Percentiles rank a stretch among this genome's conserved stretches.
Conservation (phyloP, 1,140 invertebrate genomes). For the Trachelipus rathkii region DNA sequence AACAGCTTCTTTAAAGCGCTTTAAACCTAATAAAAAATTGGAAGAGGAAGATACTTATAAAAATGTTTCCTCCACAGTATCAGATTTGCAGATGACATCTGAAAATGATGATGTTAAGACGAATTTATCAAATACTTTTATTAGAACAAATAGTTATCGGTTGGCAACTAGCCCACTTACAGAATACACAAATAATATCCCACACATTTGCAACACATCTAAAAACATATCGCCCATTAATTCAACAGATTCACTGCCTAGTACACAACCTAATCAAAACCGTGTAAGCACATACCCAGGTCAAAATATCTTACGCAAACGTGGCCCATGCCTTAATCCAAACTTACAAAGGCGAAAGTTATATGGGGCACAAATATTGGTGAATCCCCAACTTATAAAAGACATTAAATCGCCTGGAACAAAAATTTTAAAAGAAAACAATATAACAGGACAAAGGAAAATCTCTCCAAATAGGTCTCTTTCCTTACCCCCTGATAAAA, state of each 20-base stretch:
- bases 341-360: constrained; percentile 32
- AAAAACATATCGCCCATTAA: no score
- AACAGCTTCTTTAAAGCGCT: not conserved
- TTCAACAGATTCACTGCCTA: no score
- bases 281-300: not conserved
- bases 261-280: no score
- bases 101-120: not conserved
- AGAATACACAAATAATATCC: constrained; percentile 38
- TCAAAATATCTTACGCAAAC: constrained; percentile 2
- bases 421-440: constrained; percentile 32
- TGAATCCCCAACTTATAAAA: constrained; percentile 33
- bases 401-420: constrained; percentile 32
- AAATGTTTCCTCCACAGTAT: not conserved
- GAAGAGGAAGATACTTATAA: not conserved
- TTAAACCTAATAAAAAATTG: not conserved
- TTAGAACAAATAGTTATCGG: constrained; percentile 40
- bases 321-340: constrained; percentile 32
- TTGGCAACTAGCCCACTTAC: constrained; percentile 36
- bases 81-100: not conserved
- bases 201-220: no score
- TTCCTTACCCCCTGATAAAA: not conserved
- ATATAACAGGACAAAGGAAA: not conserved
- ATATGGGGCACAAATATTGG: constrained; percentile 39
- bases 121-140: constrained; percentile 30
- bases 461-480: not conserved